Evolutionary conservation across 2,888 invertebrate species (phyloP).

Genomic region (Pinctada fucata): DNA sequence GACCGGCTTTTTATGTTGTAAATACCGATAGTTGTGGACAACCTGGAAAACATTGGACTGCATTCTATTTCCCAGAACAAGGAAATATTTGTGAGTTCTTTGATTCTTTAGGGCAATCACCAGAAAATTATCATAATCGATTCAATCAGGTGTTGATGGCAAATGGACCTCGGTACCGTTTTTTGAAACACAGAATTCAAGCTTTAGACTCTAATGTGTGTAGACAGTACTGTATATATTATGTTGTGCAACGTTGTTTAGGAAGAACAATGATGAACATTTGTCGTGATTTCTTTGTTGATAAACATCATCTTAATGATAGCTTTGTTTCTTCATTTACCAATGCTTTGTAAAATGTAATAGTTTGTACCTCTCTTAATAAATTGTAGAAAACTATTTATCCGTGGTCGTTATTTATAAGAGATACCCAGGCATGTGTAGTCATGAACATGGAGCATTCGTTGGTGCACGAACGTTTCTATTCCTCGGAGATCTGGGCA

Average conservation of each 20-base stretch:
- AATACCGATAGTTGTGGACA: conserved; percentile 5
- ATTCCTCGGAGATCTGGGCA: too few relatives aligned
- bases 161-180: conserved; percentile 5
- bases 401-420: too few relatives aligned
- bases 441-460: too few relatives aligned
- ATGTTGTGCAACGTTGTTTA: neutral
- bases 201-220: neutral
- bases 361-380: too few relatives aligned
- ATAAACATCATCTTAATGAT: neutral
- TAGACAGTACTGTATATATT: neutral
- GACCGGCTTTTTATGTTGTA: conserved; percentile 9
- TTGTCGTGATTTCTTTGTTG: conserved; percentile 8
- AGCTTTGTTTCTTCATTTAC: too few relatives aligned
- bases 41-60: conserved; percentile 13
- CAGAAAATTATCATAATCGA: conserved; percentile 5
- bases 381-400: too few relatives aligned
- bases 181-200: neutral
- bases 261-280: conserved; percentile 9
- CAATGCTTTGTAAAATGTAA: too few relatives aligned
- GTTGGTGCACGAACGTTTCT: too few relatives aligned
- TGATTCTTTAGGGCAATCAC: conserved; percentile 1
- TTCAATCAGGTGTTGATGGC: neutral
- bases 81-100: conserved; percentile 1
- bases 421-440: too few relatives aligned
- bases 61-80: neutral